Percentiles rank a stretch among this genome's conserved stretches.
These are phyloP conservation scores for Itoplectis maculator DNA, from an alignment of 2,888 invertebrate genomes.

Conservation along the genomic window DNA sequence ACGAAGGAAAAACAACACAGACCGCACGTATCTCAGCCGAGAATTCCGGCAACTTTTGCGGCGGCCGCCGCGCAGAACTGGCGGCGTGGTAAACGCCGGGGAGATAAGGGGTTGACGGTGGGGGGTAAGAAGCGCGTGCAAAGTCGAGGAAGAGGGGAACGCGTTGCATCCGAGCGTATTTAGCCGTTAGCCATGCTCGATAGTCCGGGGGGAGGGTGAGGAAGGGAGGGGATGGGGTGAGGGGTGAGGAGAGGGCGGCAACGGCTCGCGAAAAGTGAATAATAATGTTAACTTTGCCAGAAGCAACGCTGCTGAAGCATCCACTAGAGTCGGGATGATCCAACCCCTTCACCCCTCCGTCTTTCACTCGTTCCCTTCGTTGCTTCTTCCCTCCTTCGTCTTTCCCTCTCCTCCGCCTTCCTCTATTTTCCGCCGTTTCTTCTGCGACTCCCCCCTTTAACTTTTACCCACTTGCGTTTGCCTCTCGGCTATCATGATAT, in stretches of 20 bases:
- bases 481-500: slow-evolving; percentile 45
- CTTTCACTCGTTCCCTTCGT: slow-evolving; percentile 16
- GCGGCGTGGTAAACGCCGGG: neutral
- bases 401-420: slow-evolving; percentile 2
- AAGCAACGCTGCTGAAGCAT: slow-evolving; percentile 51
- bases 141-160: slow-evolving; percentile 16
- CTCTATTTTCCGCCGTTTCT: slow-evolving; percentile 28
- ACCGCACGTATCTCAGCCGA: slow-evolving; percentile 22
- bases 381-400: slow-evolving; percentile 19
- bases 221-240: too few species aligned
- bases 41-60: slow-evolving; percentile 39
- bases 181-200: slow-evolving; percentile 58
- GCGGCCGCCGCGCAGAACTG: slow-evolving; percentile 1
- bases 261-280: slow-evolving; percentile 65
- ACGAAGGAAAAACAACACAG: neutral
- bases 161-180: slow-evolving; percentile 64
- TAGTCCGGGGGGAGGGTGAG: too few species aligned
- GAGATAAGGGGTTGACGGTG: slow-evolving; percentile 14
- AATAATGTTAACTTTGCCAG: slow-evolving; percentile 68
- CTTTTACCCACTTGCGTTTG: slow-evolving; percentile 21
- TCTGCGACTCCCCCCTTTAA: slow-evolving; percentile 34
- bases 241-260: slow-evolving; percentile 47
- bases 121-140: slow-evolving; percentile 29
- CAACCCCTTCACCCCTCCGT: slow-evolving; percentile 48
- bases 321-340: slow-evolving; percentile 57